Conservation (phyloP, 2,113 vertebrate genomes). For the Edolisoma coerulescens region DNA sequence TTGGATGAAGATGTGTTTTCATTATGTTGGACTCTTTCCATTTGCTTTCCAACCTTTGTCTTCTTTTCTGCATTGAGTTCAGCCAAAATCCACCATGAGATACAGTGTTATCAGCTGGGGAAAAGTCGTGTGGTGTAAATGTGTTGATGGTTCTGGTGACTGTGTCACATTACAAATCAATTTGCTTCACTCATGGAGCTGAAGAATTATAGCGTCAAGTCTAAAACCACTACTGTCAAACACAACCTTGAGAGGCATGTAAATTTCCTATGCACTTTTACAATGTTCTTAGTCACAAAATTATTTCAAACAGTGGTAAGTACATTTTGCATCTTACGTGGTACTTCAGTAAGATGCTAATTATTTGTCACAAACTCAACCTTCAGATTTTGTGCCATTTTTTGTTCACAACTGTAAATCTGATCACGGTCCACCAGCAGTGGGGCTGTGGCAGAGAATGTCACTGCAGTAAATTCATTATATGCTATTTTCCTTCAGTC, state of each 20-base stretch:
- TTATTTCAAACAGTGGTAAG: background rate
- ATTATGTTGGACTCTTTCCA: background rate
- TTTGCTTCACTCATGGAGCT: background rate
- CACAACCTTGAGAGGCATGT: background rate
- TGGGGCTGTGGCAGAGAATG: background rate
- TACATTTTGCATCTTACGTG: background rate
- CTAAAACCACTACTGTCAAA: background rate
- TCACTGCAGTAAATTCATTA: background rate
- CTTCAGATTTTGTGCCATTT: background rate
- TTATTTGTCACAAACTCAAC: background rate
- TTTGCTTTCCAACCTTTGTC: background rate
- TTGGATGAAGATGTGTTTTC: background rate
- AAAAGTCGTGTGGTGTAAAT: background rate
- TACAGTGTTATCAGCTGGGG: background rate
- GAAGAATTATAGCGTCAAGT: background rate
- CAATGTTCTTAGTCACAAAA: background rate
- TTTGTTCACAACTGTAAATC: background rate
- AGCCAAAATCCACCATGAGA: conserved; percentile 24
- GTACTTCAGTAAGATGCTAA: background rate
- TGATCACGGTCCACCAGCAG: background rate
- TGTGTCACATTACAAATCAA: conserved; percentile 1
- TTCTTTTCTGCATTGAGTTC: conserved; percentile 13
- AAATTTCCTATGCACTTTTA: background rate
- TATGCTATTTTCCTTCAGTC: background rate
- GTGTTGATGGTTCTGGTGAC: background rate